Evolutionary conservation across 2,113 vertebrate genomes (phyloP), one percentile per base, ranked within the genome.

Genomic region (Theropithecus gelada): DNA sequence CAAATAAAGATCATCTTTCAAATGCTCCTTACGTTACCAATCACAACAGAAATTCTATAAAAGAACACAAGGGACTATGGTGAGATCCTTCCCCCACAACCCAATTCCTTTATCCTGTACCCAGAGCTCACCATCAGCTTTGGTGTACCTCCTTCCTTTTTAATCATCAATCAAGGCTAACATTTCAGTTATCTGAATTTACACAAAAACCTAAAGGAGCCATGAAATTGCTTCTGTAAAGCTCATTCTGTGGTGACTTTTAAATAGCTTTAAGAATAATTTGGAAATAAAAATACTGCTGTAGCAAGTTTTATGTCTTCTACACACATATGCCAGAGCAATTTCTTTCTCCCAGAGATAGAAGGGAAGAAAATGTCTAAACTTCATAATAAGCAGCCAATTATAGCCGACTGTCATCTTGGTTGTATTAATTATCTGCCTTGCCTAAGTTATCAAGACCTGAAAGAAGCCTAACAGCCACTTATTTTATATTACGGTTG

Each of bases 221-320:
- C 95, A 96, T 94, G 96, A 97, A 97, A 96, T 95, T 96, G 97
- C 93, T 96, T 96, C 97, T 97, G 85, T 94, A 95, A 96, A 93
- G 90, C 93, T 96, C 5, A 2, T 94, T 93, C 85, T 94, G 75
- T 87, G 93, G 90, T 97, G 96, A 96, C 93, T 98, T 96, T 97
- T 93, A 97, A 98, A 95, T 80, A 96, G 97, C 90, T 97, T 97
- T 87, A 97, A 97, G 93, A 97, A 95, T 98, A 94, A 97, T 98
- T 88, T 97, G 80, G 90, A 97, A 97, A 98, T 97, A 96, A 97
- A 97, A 98, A 96, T 86, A 98, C 55, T 80, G 91, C 91, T 95
- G 45, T 85, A 91, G 94, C 92, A 93, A 97, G 73, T 95, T 95
- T 97, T 98, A 97, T 94, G 94, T 96, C 97, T 96, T 97, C 93